Evolutionary conservation across 2,113 vertebrate genomes (phyloP).

Genomic region (Antidorcas marsupialis): DNA sequence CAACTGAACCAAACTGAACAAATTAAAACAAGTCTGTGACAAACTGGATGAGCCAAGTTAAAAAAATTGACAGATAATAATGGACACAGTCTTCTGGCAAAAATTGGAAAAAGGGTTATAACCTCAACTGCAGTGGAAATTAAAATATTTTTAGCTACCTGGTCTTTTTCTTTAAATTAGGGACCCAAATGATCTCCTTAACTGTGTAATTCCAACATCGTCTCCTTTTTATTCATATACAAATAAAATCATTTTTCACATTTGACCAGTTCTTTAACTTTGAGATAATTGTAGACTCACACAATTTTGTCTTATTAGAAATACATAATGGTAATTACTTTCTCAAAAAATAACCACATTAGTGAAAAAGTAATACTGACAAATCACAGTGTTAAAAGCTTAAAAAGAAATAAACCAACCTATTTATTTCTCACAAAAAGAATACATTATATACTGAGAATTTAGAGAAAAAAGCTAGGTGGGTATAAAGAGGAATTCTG

Average conservation of each 20-base stretch:
- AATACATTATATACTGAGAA: not conserved
- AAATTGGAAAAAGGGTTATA: not conserved
- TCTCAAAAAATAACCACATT: not conserved
- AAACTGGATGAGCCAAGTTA: not conserved
- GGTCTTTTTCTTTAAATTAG: not conserved
- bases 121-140: not conserved
- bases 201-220: not conserved
- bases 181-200: not conserved
- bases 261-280: not conserved
- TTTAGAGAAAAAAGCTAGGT: not conserved
- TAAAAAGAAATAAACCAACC: not conserved
- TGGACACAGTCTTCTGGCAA: not conserved
- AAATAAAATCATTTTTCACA: not conserved
- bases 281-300: not conserved
- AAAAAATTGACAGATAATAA: not conserved
- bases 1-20: not conserved
- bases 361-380: not conserved
- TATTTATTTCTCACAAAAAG: not conserved
- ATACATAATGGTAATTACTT: not conserved
- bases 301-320: not conserved
- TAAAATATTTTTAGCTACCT: slow-evolving; percentile 13
- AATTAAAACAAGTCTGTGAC: not conserved
- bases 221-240: slow-evolving; percentile 1
- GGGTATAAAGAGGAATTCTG: not conserved
- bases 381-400: not conserved